Evolutionary conservation across 2,797 vertebrate species (phyloP), one percentile per base, ranked within the genome.

Genomic region (Bryconaethiops microstoma): DNA sequence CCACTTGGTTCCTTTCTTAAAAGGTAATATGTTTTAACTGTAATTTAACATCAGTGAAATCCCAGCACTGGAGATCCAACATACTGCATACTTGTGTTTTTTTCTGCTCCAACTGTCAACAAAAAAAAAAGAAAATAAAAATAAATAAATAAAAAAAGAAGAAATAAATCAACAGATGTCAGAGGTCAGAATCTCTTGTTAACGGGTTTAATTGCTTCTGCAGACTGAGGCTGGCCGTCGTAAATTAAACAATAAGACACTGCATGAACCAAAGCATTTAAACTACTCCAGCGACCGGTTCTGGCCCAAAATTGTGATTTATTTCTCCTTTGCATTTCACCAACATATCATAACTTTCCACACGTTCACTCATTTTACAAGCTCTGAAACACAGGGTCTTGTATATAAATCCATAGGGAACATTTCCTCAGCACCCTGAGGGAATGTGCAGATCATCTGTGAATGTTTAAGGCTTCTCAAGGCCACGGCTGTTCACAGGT

Each of bases 391-490:
- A 29, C 45, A 76, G 55, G 8, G 19, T 2, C 12, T 10, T 64
- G 0, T 71, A 80, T 71, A 79, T 60, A 67, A 52, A 67, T 29
- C 35, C 60, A 54, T 55, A 48, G 42, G 29, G 68, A 77, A 70
- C 71, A 74, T 25, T 74, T 75, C 50, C 59, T 40, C 63, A 50
- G 60, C 63, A 35, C 25, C 77, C 70, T 74, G 54, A 60, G 74
- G 79, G 64, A 87, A 85, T 82, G 80, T 80, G 23, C 13, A 40
- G 57, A 77, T 59, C 25, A 21, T 68, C 79, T 78, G 79, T 73
- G 67, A 84, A 74, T 42, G 63, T 80, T 82, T 80, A 84, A 83
- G 48, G 57, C 40, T 42, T 77, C 74, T 83, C 48, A 74, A 48
- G 70, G 78, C 12, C 40, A 68, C 25, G 4, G 9, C 14, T 19